phyloP scores from a whole-genome alignment of 2,888 invertebrate genomes.

The Clusia tigrina region DNA sequence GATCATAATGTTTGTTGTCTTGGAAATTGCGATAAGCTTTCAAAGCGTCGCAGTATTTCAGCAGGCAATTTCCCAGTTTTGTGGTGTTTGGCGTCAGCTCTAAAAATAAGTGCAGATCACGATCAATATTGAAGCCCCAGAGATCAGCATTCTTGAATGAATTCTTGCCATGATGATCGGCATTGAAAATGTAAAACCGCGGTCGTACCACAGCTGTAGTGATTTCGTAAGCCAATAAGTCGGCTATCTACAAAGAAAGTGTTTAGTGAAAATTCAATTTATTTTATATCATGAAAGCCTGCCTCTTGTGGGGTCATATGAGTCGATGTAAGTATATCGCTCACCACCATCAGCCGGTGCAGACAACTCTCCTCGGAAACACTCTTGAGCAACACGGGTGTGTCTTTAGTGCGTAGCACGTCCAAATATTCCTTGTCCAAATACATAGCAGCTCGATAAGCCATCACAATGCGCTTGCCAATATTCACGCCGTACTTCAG shows the following conservation, averaged over 20 bases:
- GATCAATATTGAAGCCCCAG: slow-evolving; percentile 67
- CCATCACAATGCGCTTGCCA: slow-evolving; percentile 68
- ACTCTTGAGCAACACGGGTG: slow-evolving; percentile 66
- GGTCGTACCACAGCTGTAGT: slow-evolving; percentile 65
- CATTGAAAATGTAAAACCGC: slow-evolving; percentile 61
- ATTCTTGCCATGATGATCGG: slow-evolving; percentile 52
- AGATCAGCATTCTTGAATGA: slow-evolving; percentile 56
- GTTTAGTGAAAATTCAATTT: not conserved
- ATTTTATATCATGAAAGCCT: slow-evolving; percentile 14
- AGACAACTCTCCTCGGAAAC: slow-evolving; percentile 67
- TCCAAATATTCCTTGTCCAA: slow-evolving; percentile 69
- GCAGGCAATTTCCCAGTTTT: slow-evolving; percentile 65
- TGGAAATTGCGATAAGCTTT: slow-evolving; percentile 60
- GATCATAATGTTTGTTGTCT: slow-evolving; percentile 50
- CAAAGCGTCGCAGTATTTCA: slow-evolving; percentile 64
- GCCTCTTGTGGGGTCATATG: slow-evolving; percentile 67
- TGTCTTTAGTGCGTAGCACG: slow-evolving; percentile 67
- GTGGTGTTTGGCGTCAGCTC: slow-evolving; percentile 67
- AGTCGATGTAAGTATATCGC: slow-evolving; percentile 69
- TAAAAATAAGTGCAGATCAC: slow-evolving; percentile 66
- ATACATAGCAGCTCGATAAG: slow-evolving; percentile 68
- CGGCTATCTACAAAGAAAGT: slow-evolving; percentile 63
- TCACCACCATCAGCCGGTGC: slow-evolving; percentile 70
- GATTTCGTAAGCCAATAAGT: slow-evolving; percentile 69
- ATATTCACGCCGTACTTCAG: slow-evolving; percentile 67